A percentile compares a stretch with the other conserved stretches of the same genome.
Conservation (phyloP, 2,888 invertebrate genomes). For the Lobophora halterata region DNA sequence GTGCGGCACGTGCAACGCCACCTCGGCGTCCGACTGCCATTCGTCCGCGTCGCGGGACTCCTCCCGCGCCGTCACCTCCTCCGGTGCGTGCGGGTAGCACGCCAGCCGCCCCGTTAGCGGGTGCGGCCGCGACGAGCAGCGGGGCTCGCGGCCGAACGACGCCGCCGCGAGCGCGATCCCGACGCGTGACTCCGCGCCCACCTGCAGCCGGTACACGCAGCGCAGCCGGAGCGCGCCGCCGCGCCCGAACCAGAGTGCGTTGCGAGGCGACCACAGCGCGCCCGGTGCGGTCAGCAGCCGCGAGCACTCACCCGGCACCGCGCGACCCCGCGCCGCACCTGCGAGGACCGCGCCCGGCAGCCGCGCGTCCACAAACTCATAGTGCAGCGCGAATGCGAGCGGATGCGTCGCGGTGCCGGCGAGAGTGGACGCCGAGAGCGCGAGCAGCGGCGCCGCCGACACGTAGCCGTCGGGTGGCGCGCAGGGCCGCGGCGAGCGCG, state of each 20-base stretch:
- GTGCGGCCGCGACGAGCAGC: constrained; percentile 86
- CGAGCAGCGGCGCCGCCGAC: constrained; percentile 57
- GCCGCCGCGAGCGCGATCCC: constrained; percentile 85
- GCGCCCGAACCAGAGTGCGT: constrained; percentile 91
- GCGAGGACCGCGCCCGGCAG: constrained; percentile 85
- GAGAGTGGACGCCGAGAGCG: constrained; percentile 74
- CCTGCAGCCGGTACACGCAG: constrained; percentile 89
- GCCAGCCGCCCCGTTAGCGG: constrained; percentile 84
- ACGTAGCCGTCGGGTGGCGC: constrained; percentile 90
- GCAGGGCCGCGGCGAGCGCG: constrained; percentile 89
- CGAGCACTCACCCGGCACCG: constrained; percentile 57
- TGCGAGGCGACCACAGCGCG: constrained; percentile 87
- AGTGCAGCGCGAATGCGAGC: constrained; percentile 85
- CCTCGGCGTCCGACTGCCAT: too few relatives aligned
- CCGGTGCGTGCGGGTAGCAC: constrained; percentile 46
- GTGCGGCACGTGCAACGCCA: neutral
- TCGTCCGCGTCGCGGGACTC: constrained; percentile 30
- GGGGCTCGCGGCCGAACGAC: constrained; percentile 82
- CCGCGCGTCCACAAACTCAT: constrained; percentile 91
- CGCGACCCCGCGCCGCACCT: constrained; percentile 49
- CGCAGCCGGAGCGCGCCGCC: constrained; percentile 89
- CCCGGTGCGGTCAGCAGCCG: constrained; percentile 62
- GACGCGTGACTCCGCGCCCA: constrained; percentile 83
- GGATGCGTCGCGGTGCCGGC: constrained; percentile 91
- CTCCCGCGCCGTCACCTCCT: constrained; percentile 31